Conservation (phyloP, 2,113 vertebrate species). For the Pan paniscus region DNA sequence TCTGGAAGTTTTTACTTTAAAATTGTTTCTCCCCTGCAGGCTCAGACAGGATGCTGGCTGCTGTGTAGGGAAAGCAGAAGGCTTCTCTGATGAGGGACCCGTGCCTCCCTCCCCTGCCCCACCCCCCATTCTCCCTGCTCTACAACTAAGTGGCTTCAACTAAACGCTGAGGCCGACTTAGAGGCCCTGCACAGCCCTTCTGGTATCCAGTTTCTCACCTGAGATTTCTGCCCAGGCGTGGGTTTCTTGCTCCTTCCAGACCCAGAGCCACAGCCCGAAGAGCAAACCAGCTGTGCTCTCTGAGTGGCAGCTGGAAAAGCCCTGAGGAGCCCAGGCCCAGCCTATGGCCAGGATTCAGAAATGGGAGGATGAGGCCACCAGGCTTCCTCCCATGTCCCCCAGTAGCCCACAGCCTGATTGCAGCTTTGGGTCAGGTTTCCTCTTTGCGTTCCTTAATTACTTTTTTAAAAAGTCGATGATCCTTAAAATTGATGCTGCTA, state of each 20-base stretch:
- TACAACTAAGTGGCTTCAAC: background rate
- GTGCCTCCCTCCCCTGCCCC: background rate
- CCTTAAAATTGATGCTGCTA: background rate
- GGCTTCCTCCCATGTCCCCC: no score
- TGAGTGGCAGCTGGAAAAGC: background rate
- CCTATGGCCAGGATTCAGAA: background rate
- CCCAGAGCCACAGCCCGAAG: fast-evolving
- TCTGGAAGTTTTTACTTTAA: background rate
- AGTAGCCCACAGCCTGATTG: background rate
- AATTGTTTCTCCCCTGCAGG: background rate
- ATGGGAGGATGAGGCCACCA: background rate
- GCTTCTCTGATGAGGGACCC: background rate
- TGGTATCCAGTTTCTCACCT: background rate
- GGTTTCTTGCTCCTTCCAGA: background rate
- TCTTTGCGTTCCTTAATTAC: background rate
- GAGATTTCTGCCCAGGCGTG: fast-evolving
- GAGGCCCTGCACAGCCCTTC: background rate
- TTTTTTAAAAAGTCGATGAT: background rate
- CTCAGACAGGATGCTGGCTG: no score
- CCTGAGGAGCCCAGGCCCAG: background rate
- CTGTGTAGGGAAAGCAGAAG: background rate
- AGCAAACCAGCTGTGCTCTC: background rate
- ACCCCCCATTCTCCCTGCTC: background rate
- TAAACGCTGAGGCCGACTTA: background rate
- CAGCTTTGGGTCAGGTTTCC: background rate